Evolutionary conservation across 2,113 vertebrate species (phyloP), one percentile per base, ranked within the genome.

Genomic region (Labeo catla): DNA sequence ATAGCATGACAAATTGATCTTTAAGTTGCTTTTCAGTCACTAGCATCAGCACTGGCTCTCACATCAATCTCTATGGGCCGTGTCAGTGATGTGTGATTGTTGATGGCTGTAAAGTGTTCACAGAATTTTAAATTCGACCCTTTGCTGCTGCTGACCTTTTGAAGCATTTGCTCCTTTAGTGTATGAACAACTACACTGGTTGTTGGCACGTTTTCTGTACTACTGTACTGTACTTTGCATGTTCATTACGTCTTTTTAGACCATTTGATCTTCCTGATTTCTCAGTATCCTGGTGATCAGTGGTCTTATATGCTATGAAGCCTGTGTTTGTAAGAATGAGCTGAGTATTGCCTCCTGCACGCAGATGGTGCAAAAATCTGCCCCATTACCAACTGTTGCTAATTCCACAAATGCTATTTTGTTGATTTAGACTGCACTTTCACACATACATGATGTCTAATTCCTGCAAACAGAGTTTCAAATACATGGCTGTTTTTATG

Each of bases 301-400:
- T 68, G 13, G 6, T 36, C 28, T 36, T 7, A 39, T 70, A 1
- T 16, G 16, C 66, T 19, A 39, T 70, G 36, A 45, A 45, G 36
- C 4, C 39, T 8, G 7, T 21, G 68, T 72, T 45, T 45, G 39
- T 12, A 45, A 85, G 85, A 88, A 92, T 91, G 92, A 87, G 21
- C 21, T 61, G 57, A n/a, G 65, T 93, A 86, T 91, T 87, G 70
- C 88, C 89, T 95, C 91, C 88, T 86, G 90, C 94, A 94, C 92
- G n/a, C 92, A 95, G 94, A 94, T 93, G 95, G 94, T 91, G 92
- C 93, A 93, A 90, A 95, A 88, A 93, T 94, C 87, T 91, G 86
- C 93, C 93, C 93, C 90, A 93, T 94, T 90, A 54, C 70, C 39
- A 6, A 5, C 70, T 73, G 70, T 73, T 73, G 5, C 19, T 73